These are phyloP conservation scores for Mus pahari DNA, from an alignment of 2,113 vertebrate species.

Conservation along the genomic window DNA sequence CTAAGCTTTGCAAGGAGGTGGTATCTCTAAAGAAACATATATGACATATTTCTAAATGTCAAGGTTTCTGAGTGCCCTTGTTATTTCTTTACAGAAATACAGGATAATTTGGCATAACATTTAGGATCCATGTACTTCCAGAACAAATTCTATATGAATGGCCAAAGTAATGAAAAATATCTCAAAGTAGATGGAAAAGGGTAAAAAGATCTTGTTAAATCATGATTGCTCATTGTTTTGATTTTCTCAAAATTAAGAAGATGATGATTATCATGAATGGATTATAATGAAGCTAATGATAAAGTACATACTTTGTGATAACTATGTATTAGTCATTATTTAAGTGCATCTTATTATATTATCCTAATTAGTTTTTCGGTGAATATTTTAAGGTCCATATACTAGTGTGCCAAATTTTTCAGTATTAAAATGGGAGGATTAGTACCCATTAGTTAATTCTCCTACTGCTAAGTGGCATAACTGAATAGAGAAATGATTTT, in stretches of 20 bases:
- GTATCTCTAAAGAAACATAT: neutral
- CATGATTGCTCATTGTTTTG: neutral
- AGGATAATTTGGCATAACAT: neutral
- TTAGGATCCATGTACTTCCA: neutral
- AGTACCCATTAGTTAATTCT: neutral
- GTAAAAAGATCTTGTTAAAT: neutral
- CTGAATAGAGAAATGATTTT: neutral
- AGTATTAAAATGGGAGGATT: neutral
- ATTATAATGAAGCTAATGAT: neutral
- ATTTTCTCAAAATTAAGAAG: neutral
- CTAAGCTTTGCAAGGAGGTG: neutral
- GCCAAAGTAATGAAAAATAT: neutral
- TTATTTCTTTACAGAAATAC: neutral
- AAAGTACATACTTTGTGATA: neutral
- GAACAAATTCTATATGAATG: neutral
- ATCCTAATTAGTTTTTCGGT: neutral
- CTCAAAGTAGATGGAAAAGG: neutral
- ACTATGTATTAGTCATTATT: neutral
- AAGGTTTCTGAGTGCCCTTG: neutral
- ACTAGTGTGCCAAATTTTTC: neutral
- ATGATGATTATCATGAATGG: neutral
- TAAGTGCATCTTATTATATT: neutral
- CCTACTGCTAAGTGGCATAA: neutral
- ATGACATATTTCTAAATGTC: neutral
- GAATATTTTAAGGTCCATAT: neutral